Conservation (phyloP, 2,113 vertebrate species). For the Strix uralensis region DNA sequence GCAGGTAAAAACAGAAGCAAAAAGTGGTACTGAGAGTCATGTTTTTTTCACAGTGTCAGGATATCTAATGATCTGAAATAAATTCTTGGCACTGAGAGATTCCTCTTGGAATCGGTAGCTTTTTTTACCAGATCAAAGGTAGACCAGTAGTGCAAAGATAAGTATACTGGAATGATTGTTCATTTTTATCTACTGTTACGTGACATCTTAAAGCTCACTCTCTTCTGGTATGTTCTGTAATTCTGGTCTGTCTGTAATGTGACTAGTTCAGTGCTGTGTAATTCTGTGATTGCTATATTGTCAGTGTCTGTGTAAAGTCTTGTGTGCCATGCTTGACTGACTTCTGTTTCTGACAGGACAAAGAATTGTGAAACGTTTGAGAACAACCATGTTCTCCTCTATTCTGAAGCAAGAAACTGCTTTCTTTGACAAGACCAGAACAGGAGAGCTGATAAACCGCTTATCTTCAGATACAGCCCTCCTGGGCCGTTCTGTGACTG, state of each 20-base stretch:
- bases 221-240: not conserved
- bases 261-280: not conserved
- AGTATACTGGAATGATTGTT: not conserved
- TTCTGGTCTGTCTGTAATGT: not conserved
- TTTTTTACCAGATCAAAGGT: not conserved
- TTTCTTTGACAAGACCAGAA: conserved; percentile 94
- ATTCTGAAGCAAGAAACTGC: conserved; percentile 92
- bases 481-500: conserved; percentile 88
- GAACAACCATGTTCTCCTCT: conserved; percentile 87
- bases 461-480: conserved; percentile 90
- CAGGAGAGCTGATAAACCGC: conserved; percentile 94
- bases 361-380: conserved; percentile 88
- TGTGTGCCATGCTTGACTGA: not conserved
- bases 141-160: not conserved
- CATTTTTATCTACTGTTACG: not conserved
- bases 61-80: not conserved
- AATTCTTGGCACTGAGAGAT: not conserved
- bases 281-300: not conserved
- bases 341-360: conserved; percentile 79
- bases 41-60: not conserved
- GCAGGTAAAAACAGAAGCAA: conserved; percentile 80
- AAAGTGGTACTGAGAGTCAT: not conserved
- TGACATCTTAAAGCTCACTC: not conserved
- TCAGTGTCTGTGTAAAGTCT: not conserved
- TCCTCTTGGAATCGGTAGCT: not conserved